Conservation (phyloP, 2,113 vertebrate genomes). For the Scopus umbretta region DNA sequence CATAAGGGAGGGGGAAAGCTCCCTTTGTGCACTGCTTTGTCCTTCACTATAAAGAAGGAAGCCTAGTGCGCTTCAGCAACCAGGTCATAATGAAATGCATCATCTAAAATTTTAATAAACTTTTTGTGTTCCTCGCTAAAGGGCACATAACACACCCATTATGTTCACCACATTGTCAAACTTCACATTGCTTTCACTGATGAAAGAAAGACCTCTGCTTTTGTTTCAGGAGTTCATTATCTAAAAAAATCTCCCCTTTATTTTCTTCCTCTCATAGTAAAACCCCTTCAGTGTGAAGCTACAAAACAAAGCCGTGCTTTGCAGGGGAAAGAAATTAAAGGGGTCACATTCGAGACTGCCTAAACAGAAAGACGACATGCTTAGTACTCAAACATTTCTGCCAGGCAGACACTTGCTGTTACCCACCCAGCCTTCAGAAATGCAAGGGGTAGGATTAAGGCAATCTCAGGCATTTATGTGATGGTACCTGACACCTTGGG, state of each 20-base stretch:
- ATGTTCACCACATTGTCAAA: neutral
- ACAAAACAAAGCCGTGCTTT: neutral
- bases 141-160: neutral
- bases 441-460: neutral
- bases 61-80: neutral
- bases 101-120: constrained; percentile 24
- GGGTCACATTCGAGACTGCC: neutral
- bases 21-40: neutral
- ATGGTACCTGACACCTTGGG: neutral
- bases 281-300: neutral
- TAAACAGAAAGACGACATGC: neutral
- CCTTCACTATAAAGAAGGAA: neutral
- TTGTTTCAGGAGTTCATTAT: neutral
- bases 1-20: neutral
- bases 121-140: constrained; percentile 7
- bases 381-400: neutral
- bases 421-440: neutral
- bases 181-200: neutral
- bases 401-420: neutral
- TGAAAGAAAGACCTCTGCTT: neutral
- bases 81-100: neutral
- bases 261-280: neutral
- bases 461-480: neutral
- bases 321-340: neutral
- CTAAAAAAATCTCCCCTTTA: neutral